Percentiles rank a stretch among this genome's conserved stretches.
Conservation (phyloP, 2,888 invertebrate species). For the Dryadula phaetusa region DNA sequence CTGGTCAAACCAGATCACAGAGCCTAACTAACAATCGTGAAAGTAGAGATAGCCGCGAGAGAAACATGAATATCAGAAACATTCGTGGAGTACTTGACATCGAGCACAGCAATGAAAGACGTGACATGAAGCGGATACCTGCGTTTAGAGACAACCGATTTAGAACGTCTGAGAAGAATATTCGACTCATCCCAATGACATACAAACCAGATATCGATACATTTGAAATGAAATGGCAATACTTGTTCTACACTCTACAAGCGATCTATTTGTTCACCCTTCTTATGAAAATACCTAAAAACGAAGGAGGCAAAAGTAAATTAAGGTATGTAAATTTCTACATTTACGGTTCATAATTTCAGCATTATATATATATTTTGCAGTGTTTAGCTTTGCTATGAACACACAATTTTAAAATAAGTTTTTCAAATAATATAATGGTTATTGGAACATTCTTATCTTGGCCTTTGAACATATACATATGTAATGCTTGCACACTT, state of each 20-base stretch:
- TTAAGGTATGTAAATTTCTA: slow-evolving; percentile 28
- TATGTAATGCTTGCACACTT: too few relatives aligned
- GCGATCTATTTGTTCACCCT: slow-evolving; percentile 65
- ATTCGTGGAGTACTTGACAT: neutral
- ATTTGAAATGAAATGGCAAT: slow-evolving; percentile 58
- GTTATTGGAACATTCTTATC: too few relatives aligned
- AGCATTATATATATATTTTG: too few relatives aligned
- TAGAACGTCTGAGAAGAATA: neutral
- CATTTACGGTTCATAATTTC: too few relatives aligned
- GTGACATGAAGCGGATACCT: neutral
- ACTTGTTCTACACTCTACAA: slow-evolving; percentile 68
- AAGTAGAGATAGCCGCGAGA: neutral
- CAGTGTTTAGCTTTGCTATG: too few relatives aligned
- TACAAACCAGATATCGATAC: slow-evolving; percentile 4
- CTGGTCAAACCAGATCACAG: neutral
- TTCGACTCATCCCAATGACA: neutral
- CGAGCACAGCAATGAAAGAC: neutral
- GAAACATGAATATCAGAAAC: neutral
- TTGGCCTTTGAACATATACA: too few relatives aligned
- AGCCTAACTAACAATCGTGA: neutral
- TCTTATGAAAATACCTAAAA: slow-evolving; percentile 57
- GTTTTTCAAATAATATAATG: too few relatives aligned
- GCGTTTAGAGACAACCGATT: neutral
- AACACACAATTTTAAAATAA: too few relatives aligned
- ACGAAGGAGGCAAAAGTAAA: slow-evolving; percentile 34